These are phyloP conservation scores for Picus viridis DNA, from an alignment of 2,797 vertebrate species.

Conservation along the genomic window DNA sequence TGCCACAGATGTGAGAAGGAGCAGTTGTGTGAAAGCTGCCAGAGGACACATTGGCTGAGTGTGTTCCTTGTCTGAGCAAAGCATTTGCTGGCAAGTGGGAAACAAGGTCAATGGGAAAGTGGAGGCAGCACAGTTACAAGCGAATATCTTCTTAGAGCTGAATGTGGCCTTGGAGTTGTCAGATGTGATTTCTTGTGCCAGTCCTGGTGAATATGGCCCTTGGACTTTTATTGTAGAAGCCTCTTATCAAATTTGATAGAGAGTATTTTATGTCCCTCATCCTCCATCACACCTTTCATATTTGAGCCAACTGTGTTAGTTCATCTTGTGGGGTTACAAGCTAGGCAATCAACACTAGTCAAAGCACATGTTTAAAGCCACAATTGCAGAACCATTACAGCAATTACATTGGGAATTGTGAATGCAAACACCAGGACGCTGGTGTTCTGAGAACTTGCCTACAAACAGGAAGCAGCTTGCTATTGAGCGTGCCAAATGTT, in stretches of 20 bases:
- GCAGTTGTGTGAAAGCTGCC: neutral
- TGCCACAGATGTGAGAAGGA: neutral
- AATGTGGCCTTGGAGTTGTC: neutral
- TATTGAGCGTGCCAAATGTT: neutral
- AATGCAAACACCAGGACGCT: neutral
- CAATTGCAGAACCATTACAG: neutral
- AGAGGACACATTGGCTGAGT: neutral
- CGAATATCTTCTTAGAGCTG: neutral
- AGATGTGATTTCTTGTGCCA: neutral
- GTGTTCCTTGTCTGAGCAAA: neutral
- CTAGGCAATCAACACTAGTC: neutral
- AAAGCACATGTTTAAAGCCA: neutral
- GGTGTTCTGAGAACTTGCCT: neutral
- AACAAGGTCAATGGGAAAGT: fast-evolving
- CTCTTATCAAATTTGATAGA: neutral
- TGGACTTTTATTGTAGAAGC: neutral
- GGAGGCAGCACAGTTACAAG: neutral
- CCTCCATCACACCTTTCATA: neutral
- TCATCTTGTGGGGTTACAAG: neutral
- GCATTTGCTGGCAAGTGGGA: fast-evolving
- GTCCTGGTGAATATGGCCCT: neutral
- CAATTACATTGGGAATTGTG: neutral
- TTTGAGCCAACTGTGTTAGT: neutral
- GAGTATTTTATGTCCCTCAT: neutral
- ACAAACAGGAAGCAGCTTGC: neutral